Conservation (phyloP, 1,140 invertebrate species). For the Pogonomyrmex barbatus region DNA sequence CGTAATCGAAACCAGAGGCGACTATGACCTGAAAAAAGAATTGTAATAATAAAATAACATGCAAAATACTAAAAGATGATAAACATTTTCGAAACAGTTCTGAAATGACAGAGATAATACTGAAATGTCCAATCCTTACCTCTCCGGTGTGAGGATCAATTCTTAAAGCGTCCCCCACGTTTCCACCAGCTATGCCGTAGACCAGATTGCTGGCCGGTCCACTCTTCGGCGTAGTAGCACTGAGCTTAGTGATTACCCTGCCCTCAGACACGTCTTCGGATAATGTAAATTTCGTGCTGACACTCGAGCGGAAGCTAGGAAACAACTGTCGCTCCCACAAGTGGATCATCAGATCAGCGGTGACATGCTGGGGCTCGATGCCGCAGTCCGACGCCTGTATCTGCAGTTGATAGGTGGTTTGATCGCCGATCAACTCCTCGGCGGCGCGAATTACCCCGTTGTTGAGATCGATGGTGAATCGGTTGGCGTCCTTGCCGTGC, state of each 20-base stretch:
- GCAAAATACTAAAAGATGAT: not conserved
- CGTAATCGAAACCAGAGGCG: slow-evolving; percentile 94
- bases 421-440: slow-evolving; percentile 86
- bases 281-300: slow-evolving; percentile 90
- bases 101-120: slow-evolving; percentile 1
- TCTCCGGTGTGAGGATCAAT: slow-evolving; percentile 93
- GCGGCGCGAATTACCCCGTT: slow-evolving; percentile 94
- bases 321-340: slow-evolving; percentile 91
- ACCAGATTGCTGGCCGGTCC: slow-evolving; percentile 89
- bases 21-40: slow-evolving; percentile 87
- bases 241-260: slow-evolving; percentile 90
- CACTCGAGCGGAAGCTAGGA: slow-evolving; percentile 90
- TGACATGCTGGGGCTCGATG: slow-evolving; percentile 87
- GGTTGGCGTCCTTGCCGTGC: slow-evolving; percentile 91
- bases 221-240: slow-evolving; percentile 91
- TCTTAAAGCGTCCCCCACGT: slow-evolving; percentile 93
- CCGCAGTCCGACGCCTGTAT: slow-evolving; percentile 92
- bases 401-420: slow-evolving; percentile 90
- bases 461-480: slow-evolving; percentile 91
- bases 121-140: slow-evolving; percentile 82
- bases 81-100: not conserved
- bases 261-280: slow-evolving; percentile 92
- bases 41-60: slow-evolving; percentile 9
- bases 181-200: slow-evolving; percentile 96
- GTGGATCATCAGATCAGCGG: slow-evolving; percentile 90